Evolutionary conservation across 2,113 vertebrate species (phyloP), one percentile per base, ranked within the genome.

Genomic region (Pygoscelis adeliae): DNA sequence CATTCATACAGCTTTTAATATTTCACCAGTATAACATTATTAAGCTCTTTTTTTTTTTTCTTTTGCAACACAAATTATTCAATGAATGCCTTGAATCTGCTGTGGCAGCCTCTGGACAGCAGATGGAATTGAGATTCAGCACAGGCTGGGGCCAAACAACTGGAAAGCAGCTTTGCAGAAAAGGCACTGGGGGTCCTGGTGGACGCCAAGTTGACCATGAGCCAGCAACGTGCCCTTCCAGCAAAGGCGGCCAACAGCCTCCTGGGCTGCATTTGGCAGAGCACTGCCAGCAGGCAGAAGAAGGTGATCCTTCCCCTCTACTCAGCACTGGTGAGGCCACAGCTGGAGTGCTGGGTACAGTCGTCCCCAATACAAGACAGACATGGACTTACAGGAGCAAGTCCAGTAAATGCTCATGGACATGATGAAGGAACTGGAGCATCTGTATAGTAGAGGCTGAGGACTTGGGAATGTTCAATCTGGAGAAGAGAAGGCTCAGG

Each of bases 141-240:
- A 38, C 32, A 66, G 44, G 15, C 56, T 76, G 36, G 16, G 36
- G 30, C 18, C n/a, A 79, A 74, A 74, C 13, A 38, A 16, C 34
- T 11, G 15, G 30, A 83, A 94, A 77, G 30, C 13, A 79, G 14
- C 29, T 63, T 26, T 36, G 13, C n/a, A 82, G n/a, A 53, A 90
- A 66, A 6, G 13, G 20, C 18, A 1, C 5, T 20, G 20, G 34
- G 29, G 11, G 32, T 74, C 10, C 44, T 32, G 23, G 13, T 13
- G 58, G 25, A 70, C 55, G 49, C 30, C 36, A 49, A 65, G 53
- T 0, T 40, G 61, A 74, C 26, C 65, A 20, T 0, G 4, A 65
- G 34, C 27, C 66, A 88, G 44, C 38, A 23, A 26, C 0, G 0
- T 19, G 47, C 20, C 18, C 23, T 47, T 3, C 1, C 1, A 4